Conservation (phyloP, 2,113 vertebrate genomes). For the Cyprinodon brontotheroides region DNA sequence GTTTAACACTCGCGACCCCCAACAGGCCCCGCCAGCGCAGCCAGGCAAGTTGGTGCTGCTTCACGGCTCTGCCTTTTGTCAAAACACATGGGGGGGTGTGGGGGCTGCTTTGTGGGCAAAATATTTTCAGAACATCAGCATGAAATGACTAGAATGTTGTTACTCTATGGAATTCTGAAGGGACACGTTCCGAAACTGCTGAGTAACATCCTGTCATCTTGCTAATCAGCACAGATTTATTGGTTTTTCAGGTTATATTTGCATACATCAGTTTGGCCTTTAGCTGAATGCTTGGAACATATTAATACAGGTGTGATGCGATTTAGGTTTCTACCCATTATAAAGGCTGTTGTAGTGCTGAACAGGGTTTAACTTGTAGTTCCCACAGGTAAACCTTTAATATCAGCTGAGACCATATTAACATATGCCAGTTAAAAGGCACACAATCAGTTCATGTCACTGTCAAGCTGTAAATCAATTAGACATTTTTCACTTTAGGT, state of each 20-base stretch:
- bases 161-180: constrained; percentile 11
- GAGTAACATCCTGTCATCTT: constrained; percentile 51
- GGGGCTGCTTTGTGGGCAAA: constrained; percentile 32
- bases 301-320: constrained; percentile 28
- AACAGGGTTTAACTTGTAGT: background rate
- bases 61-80: constrained; percentile 7
- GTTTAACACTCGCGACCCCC: constrained; percentile 54
- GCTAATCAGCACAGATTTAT: constrained; percentile 50
- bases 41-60: constrained; percentile 11
- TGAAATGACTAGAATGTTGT: constrained; percentile 18
- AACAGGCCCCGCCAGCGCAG: background rate
- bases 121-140: constrained; percentile 31
- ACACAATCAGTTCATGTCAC: too few relatives aligned
- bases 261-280: constrained; percentile 18
- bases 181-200: constrained; percentile 9
- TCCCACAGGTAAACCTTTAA: too few relatives aligned
- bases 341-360: fast-evolving
- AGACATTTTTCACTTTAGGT: too few relatives aligned
- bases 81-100: background rate
- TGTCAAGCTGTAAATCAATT: too few relatives aligned
- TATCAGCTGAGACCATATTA: too few relatives aligned
- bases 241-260: constrained; percentile 33
- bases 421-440: too few relatives aligned
- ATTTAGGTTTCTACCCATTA: background rate
- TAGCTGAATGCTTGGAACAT: constrained; percentile 20